A percentile compares a stretch with the other conserved stretches of the same genome.
phyloP scores from a whole-genome alignment of 35 echinoderm and acorn worm genomes.

The Apostichopus californicus region DNA sequence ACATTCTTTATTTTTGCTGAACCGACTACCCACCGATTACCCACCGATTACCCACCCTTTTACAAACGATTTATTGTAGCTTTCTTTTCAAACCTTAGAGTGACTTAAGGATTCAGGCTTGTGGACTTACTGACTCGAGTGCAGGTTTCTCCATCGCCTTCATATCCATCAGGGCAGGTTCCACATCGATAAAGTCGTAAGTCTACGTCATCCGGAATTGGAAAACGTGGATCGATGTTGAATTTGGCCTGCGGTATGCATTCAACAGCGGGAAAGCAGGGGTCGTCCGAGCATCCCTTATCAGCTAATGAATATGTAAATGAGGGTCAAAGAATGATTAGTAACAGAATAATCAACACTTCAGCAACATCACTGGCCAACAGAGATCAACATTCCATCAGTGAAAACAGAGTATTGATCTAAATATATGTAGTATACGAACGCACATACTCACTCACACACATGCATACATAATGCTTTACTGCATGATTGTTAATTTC shows the following conservation, averaged over 20 bases:
- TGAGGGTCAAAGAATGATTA: neutral
- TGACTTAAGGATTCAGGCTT: no score
- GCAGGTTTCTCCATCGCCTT: constrained; percentile 67
- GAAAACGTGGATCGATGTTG: constrained; percentile 31
- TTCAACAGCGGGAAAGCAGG: constrained; percentile 49
- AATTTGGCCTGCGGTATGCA: constrained; percentile 49
- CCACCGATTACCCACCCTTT: no score
- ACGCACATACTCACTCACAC: neutral
- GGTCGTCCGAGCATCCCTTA: constrained; percentile 41
- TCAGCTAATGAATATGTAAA: neutral
- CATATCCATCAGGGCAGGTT: constrained; percentile 51
- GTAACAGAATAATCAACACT: neutral
- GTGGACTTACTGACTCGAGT: neutral
- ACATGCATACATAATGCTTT: neutral
- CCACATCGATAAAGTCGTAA: constrained; percentile 59
- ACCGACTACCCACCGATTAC: no score
- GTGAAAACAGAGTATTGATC: neutral
- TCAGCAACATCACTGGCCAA: neutral
- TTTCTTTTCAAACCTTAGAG: no score
- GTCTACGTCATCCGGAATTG: neutral
- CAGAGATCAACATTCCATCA: neutral
- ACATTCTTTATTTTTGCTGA: no score
- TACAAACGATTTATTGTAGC: no score
- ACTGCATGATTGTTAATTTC: no score
- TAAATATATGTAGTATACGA: neutral